phyloP scores from a whole-genome alignment of 2,113 vertebrate genomes.

The Heterotilapia buettikoferi region DNA sequence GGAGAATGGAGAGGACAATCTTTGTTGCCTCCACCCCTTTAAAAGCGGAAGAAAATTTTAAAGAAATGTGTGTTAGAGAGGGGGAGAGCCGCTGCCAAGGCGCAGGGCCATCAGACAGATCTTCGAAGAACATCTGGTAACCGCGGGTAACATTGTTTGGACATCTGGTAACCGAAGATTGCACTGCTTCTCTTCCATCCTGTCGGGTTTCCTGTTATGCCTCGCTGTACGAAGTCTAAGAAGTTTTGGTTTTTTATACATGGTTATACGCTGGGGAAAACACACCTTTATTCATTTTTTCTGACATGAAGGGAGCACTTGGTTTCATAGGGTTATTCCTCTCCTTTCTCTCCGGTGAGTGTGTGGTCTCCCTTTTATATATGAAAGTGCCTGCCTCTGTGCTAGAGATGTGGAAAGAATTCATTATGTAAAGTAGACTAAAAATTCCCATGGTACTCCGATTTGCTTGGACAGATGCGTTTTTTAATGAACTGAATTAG shows the following conservation, averaged over 20 bases:
- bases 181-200: constrained; percentile 60
- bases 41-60: constrained; percentile 56
- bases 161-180: constrained; percentile 72
- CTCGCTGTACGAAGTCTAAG: constrained; percentile 44
- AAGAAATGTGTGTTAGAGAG: constrained; percentile 51
- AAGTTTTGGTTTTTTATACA: constrained; percentile 48
- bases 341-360: constrained; percentile 72
- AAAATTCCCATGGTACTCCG: neutral
- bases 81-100: constrained; percentile 58
- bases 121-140: constrained; percentile 70
- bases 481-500: neutral
- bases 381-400: constrained; percentile 31
- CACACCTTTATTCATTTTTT: constrained; percentile 58
- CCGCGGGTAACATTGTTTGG: constrained; percentile 64
- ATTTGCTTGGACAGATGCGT: neutral
- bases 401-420: neutral
- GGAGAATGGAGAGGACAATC: constrained; percentile 69
- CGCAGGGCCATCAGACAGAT: constrained; percentile 56
- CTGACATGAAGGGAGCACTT: constrained; percentile 76
- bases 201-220: constrained; percentile 73
- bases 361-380: constrained; percentile 43
- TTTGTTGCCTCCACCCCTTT: constrained; percentile 70
- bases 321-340: constrained; percentile 69
- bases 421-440: neutral
- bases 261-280: constrained; percentile 46